Evolutionary conservation across 2,113 vertebrate species (phyloP), one percentile per base, ranked within the genome.

Genomic region (Phylloscopus whistleri): DNA sequence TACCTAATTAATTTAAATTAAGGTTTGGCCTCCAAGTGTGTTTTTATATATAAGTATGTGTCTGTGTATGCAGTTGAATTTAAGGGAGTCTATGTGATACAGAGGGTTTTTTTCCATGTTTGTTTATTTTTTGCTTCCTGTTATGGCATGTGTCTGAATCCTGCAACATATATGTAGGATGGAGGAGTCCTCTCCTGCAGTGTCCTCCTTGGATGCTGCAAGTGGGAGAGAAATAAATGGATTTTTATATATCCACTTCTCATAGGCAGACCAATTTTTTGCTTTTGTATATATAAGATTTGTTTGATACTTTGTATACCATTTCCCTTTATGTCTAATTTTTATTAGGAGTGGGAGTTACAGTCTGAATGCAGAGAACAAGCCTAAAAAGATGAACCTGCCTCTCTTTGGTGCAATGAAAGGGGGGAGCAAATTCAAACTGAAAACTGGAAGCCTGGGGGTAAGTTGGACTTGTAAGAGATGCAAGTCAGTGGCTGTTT

Each of bases 341-440:
- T 89, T 88, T 80, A 31, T 62, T 95, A 98, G 98, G 78, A 39
- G 84, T 78, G 96, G 90, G 63, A 97, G 76, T 90, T 92, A 96
- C 39, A 92, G 93, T 90, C 83, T 96, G 37, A 98, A 98, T 76
- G 2, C 95, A 80, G 97, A 97, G 22, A 97, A 96, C 87, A 99
- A 99, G 92, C 94, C 98, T 17, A 99, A 98, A 94, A 99, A 99
- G 95, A 94, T 97, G 62, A 84, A 96, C 16, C 96, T 99, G 72
- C 99, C 99, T 20, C 95, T 99, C 76, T 99, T 99, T 80, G 99
- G 99, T 91, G 99, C 99, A 81, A 99, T 99, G 99, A 99, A 99
- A 97, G 99, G 99, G 59, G 99, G 99, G 69, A 98, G 98, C 95
- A 99, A 99, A 97, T 99, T 99, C 96, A 99, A 98, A 96, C 98